phyloP scores from a whole-genome alignment of 2,113 vertebrate species.

The Globicephala melas region DNA sequence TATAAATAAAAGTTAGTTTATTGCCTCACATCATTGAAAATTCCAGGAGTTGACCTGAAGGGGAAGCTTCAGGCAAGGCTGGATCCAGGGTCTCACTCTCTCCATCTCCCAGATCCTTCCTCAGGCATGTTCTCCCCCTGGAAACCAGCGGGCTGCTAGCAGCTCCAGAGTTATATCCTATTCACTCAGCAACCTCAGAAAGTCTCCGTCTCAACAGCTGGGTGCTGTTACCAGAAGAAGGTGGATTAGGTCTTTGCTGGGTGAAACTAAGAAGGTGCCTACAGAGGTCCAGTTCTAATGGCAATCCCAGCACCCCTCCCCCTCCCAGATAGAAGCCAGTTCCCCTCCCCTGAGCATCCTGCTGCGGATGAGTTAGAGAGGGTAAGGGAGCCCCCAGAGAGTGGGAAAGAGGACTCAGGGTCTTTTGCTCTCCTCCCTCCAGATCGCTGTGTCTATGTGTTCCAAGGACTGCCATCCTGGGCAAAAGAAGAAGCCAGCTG shows the following conservation, averaged over 20 bases:
- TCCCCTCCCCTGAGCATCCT: neutral
- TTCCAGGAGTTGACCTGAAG: too few species aligned
- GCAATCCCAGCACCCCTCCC: too few species aligned
- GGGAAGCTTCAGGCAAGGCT: neutral
- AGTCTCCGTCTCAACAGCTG: neutral
- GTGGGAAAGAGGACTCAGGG: neutral
- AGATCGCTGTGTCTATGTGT: conserved; percentile 86
- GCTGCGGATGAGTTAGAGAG: accelerated
- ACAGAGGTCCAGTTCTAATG: neutral
- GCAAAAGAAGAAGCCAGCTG: conserved; percentile 78
- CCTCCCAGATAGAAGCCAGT: neutral
- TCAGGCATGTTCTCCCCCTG: neutral
- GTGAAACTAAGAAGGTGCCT: neutral
- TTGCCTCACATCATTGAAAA: neutral
- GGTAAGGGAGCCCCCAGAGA: accelerated
- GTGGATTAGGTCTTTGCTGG: neutral
- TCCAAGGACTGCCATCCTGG: conserved; percentile 84
- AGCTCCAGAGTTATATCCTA: neutral
- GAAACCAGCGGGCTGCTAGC: neutral
- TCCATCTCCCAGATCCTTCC: neutral
- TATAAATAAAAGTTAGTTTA: too few species aligned
- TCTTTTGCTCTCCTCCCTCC: neutral
- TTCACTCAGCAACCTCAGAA: neutral
- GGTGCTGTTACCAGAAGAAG: neutral
- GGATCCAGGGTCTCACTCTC: neutral